These are phyloP conservation scores for Carposina sasakii DNA, from an alignment of 1,140 invertebrate species.

Conservation along the genomic window DNA sequence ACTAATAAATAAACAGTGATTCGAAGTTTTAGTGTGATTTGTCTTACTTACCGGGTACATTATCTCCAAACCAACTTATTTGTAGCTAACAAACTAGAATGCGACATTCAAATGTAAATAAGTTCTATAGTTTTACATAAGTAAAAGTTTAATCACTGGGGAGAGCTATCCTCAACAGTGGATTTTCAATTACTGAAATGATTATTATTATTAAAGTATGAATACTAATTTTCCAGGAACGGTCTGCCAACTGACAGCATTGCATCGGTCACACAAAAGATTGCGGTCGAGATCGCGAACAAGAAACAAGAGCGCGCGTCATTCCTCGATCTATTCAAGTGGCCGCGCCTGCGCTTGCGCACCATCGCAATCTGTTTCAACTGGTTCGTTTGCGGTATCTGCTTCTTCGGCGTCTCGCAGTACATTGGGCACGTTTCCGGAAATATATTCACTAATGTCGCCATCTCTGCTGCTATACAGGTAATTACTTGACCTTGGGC, in stretches of 20 bases:
- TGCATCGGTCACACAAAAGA: conserved; percentile 53
- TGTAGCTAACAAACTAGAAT: too few relatives aligned
- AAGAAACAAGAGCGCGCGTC: conserved; percentile 64
- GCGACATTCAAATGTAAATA: too few relatives aligned
- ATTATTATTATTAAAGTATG: too few relatives aligned
- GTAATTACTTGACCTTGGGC: conserved; percentile 58
- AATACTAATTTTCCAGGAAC: conserved; percentile 68
- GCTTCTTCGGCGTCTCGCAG: conserved; percentile 84
- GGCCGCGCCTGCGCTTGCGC: conserved; percentile 81
- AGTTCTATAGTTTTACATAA: too few relatives aligned
- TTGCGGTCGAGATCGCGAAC: conserved; percentile 35
- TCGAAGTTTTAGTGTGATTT: too few relatives aligned
- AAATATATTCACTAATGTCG: conserved; percentile 82
- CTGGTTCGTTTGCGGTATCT: conserved; percentile 83
- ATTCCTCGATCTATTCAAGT: conserved; percentile 80
- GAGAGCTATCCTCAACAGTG: too few relatives aligned
- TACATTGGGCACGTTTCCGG: conserved; percentile 82
- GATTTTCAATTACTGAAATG: too few relatives aligned
- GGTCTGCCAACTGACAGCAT: conserved; percentile 72
- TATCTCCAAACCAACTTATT: too few relatives aligned
- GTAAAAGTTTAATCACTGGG: too few relatives aligned
- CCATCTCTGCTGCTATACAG: conserved; percentile 78
- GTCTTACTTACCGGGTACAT: too few relatives aligned
- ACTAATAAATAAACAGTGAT: too few relatives aligned
- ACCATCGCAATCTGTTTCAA: conserved; percentile 81